These are phyloP conservation scores for Martes martes DNA, from an alignment of 2,113 vertebrate species.

Conservation along the genomic window DNA sequence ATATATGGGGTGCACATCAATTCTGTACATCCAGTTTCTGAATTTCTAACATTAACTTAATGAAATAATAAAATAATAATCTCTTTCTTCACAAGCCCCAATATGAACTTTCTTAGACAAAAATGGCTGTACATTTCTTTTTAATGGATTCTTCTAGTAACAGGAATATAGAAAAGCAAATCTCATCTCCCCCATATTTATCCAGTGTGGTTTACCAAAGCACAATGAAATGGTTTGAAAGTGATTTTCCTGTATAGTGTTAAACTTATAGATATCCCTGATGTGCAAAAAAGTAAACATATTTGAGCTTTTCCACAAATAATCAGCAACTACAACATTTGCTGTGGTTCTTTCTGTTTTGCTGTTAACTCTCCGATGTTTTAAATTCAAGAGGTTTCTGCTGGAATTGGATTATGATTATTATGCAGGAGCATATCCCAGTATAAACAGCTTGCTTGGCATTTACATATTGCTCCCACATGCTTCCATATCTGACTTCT, in stretches of 20 bases:
- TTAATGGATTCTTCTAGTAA: background rate
- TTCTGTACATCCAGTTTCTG: background rate
- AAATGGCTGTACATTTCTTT: background rate
- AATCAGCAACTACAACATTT: background rate
- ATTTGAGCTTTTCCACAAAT: constrained; percentile 35
- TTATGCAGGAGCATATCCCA: constrained; percentile 67
- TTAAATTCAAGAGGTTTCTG: constrained; percentile 62
- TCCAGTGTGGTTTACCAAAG: background rate
- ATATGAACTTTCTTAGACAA: background rate
- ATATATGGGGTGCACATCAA: background rate
- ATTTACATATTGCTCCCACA: constrained; percentile 55
- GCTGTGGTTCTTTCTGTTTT: background rate
- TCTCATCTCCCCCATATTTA: background rate
- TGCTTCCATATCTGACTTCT: constrained; percentile 57
- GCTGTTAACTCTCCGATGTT: background rate
- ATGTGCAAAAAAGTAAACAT: background rate
- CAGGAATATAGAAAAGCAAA: background rate
- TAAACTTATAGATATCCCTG: background rate
- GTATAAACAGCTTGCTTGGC: constrained; percentile 63
- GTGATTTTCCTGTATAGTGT: background rate
- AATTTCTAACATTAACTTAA: background rate
- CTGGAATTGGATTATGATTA: constrained; percentile 58
- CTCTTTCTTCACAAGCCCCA: background rate
- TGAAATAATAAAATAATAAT: constrained; percentile 4
- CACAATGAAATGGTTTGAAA: background rate